phyloP scores from a whole-genome alignment of 2,113 vertebrate species.

The Malurus elegans region DNA sequence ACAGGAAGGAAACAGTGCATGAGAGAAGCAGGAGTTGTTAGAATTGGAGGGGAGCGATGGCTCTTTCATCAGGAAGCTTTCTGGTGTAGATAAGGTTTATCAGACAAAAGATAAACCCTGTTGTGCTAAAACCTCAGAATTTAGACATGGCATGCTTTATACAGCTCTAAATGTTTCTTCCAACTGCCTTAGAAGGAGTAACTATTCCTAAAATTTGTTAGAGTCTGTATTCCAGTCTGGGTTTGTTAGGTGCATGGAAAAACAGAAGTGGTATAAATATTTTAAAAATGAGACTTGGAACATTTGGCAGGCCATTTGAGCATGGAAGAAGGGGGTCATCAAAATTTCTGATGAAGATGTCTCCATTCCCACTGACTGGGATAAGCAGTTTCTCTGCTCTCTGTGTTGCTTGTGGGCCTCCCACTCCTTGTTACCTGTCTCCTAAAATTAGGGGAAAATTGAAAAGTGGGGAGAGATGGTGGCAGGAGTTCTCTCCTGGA shows the following conservation, averaged over 20 bases:
- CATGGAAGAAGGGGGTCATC: background rate
- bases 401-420: background rate
- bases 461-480: background rate
- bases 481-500: background rate
- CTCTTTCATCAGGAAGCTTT: background rate
- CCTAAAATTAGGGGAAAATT: background rate
- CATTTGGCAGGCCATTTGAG: background rate
- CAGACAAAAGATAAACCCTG: background rate
- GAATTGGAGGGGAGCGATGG: background rate
- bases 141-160: background rate
- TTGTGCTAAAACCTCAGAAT: background rate
- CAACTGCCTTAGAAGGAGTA: background rate
- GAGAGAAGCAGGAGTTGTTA: background rate
- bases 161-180: background rate
- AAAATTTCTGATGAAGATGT: background rate
- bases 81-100: background rate
- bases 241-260: background rate
- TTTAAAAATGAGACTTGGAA: background rate
- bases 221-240: background rate
- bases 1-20: constrained; percentile 8
- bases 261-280: background rate
- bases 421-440: accelerated
- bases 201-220: background rate
- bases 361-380: background rate
- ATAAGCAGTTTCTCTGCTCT: background rate